phyloP scores from a whole-genome alignment of 2,797 vertebrate genomes.

The Streptopelia turtur region DNA sequence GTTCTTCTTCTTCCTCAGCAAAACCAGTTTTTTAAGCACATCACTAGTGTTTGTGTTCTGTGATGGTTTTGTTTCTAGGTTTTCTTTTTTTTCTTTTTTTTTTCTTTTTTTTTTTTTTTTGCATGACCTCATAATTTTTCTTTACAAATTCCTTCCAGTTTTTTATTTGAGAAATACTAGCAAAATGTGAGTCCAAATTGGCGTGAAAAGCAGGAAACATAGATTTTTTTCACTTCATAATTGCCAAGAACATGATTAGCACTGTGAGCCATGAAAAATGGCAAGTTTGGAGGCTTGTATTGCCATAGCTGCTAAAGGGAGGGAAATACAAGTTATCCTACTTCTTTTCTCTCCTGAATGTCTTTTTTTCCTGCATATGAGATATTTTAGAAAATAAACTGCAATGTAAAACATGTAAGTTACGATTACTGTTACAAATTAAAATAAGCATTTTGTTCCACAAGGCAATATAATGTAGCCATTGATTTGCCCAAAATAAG shows the following conservation, averaged over 20 bases:
- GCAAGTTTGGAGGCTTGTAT: not conserved
- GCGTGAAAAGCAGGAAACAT: not conserved
- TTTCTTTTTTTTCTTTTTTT: not conserved
- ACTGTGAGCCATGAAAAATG: not conserved
- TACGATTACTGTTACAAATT: not conserved
- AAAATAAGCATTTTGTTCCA: not conserved
- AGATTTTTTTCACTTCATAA: not conserved
- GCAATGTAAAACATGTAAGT: rapidly evolving
- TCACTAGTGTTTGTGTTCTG: constrained; percentile 37
- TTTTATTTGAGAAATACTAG: constrained; percentile 31
- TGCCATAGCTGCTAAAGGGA: not conserved
- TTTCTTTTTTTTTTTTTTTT: not conserved
- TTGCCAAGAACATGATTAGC: constrained; percentile 30
- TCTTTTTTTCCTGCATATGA: not conserved
- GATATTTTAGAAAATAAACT: not conserved
- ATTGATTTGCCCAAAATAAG: not conserved
- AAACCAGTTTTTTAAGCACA: not conserved
- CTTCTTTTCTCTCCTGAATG: not conserved
- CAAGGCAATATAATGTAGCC: not conserved
- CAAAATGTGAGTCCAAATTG: constrained; percentile 22
- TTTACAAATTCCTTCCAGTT: not conserved
- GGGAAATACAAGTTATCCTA: not conserved
- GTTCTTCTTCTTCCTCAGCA: not conserved
- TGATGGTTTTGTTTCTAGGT: constrained; percentile 52
- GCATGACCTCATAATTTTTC: constrained; percentile 24